These are phyloP conservation scores for Chrysocyon brachyurus DNA, from an alignment of 2,797 vertebrate species.

Conservation along the genomic window DNA sequence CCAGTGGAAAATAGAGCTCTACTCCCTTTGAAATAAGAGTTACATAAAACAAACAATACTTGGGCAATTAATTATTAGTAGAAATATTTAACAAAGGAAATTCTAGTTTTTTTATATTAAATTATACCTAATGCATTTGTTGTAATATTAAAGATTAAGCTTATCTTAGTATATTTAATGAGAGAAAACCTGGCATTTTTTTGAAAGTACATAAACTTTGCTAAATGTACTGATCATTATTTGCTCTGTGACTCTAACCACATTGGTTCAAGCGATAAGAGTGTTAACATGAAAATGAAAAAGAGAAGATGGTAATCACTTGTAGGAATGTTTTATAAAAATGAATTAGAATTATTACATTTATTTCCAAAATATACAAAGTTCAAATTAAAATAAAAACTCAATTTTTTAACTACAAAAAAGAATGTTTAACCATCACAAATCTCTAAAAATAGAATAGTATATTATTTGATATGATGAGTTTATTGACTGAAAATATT, in stretches of 20 bases:
- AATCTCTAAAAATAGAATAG: background rate
- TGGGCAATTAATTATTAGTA: background rate
- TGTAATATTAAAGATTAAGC: background rate
- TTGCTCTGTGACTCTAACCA: background rate
- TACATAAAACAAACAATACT: background rate
- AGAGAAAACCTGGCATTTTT: background rate
- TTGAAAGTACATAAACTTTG: background rate
- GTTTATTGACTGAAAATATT: conserved; percentile 6
- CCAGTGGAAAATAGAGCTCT: background rate
- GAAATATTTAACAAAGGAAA: background rate
- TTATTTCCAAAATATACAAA: background rate
- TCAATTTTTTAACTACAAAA: background rate
- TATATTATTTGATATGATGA: background rate
- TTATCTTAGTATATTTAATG: background rate
- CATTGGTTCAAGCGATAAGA: background rate
- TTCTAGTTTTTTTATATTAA: background rate
- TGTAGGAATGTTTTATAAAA: background rate
- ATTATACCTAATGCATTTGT: background rate
- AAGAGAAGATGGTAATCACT: background rate
- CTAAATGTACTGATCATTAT: background rate
- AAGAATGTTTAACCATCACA: background rate
- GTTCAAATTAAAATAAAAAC: background rate
- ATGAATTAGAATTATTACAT: background rate
- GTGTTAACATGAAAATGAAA: background rate
- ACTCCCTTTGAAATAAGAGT: background rate